Conservation (phyloP, 30 jellyfish, hydroid and myxozoan genomes). For the Cassiopea xamachana region DNA sequence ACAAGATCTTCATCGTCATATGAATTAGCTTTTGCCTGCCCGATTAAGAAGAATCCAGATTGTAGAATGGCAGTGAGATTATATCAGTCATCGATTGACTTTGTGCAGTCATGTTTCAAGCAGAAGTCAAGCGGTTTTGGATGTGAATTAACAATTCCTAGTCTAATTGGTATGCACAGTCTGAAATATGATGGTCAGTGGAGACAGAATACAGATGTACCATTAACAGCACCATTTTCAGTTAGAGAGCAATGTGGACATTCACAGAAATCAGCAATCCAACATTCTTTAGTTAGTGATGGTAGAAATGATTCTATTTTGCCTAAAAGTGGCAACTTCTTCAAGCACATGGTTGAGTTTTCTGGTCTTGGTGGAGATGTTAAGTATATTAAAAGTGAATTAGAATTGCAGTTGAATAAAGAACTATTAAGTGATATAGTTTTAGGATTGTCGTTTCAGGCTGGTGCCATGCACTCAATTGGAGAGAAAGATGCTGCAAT, state of each 20-base stretch:
- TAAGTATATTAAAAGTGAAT: conserved; percentile 74
- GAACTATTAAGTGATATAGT: conserved; percentile 68
- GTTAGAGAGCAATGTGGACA: conserved; percentile 94
- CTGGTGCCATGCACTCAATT: conserved; percentile 82
- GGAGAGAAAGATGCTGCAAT: conserved; percentile 66
- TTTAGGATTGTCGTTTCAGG: conserved; percentile 73
- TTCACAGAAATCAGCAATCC: conserved; percentile 81
- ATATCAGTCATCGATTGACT: conserved; percentile 64
- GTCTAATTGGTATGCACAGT: conserved; percentile 88
- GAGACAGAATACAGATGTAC: conserved; percentile 81
- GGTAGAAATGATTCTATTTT: conserved; percentile 89
- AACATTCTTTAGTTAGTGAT: conserved; percentile 82
- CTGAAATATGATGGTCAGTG: conserved; percentile 81
- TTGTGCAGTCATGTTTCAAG: conserved; percentile 68
- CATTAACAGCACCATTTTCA: conserved; percentile 81
- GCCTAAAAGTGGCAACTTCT: conserved; percentile 87
- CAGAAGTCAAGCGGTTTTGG: conserved; percentile 80
- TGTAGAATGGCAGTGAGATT: conserved; percentile 62
- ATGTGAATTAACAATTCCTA: conserved; percentile 73
- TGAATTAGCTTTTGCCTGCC: conserved; percentile 73
- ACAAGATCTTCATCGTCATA: conserved; percentile 87
- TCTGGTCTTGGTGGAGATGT: conserved; percentile 91
- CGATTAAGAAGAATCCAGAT: conserved; percentile 83
- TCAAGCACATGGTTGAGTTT: conserved; percentile 86
- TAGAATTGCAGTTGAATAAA: conserved; percentile 89